Conservation (phyloP, 37 sponge, comb jelly and placozoan genomes). For the Axinella damicornis region DNA sequence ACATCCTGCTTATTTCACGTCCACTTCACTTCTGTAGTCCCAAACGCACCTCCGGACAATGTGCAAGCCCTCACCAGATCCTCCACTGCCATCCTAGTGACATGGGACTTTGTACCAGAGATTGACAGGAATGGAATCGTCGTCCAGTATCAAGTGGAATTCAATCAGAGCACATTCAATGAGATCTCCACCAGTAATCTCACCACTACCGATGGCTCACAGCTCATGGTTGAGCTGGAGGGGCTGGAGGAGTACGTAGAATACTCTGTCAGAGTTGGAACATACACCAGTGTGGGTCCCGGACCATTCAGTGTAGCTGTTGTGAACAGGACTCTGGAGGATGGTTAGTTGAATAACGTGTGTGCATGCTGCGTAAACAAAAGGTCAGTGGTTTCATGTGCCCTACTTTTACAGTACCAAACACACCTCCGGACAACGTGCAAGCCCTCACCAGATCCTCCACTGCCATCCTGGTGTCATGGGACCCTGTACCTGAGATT, state of each 20-base stretch:
- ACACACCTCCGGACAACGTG: too few species aligned
- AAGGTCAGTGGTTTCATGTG: too few species aligned
- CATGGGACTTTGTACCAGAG: constrained; percentile 10
- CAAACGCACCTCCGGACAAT: constrained; percentile 19
- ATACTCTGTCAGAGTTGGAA: constrained; percentile 26
- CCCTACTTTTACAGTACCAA: too few species aligned
- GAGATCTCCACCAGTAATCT: neutral
- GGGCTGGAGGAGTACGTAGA: constrained; percentile 21
- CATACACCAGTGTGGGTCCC: constrained; percentile 32
- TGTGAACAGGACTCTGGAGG: constrained; percentile 13
- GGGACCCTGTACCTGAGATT: too few species aligned
- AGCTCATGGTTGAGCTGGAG: neutral
- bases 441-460: too few species aligned
- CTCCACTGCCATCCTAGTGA: constrained; percentile 39
- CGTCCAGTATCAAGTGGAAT: constrained; percentile 26
- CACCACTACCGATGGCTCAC: neutral
- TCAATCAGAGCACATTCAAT: too few species aligned
- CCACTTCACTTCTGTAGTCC: too few species aligned
- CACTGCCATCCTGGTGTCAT: too few species aligned
- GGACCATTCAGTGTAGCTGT: constrained; percentile 26
- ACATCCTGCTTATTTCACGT: too few species aligned
- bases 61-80: constrained; percentile 4
- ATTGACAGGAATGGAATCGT: constrained; percentile 44
- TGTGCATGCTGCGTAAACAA: too few species aligned
- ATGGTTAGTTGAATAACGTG: constrained; percentile 12